Percentiles rank a stretch among this genome's conserved stretches.
These are phyloP conservation scores for Ellobium chinense DNA, from an alignment of 2,888 invertebrate genomes.

Conservation along the genomic window DNA sequence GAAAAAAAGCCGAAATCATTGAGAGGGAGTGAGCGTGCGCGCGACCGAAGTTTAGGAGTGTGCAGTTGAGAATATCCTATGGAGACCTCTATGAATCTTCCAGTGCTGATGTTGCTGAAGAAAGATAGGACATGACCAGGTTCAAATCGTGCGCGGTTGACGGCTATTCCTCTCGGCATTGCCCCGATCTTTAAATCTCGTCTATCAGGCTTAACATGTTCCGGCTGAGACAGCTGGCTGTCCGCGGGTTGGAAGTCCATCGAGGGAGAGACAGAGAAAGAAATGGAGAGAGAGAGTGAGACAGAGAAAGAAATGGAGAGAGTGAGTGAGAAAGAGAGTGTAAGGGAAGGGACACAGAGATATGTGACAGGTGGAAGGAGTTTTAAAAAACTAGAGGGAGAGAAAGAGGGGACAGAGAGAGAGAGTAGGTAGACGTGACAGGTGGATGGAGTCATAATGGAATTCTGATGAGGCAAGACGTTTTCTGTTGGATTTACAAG, in stretches of 20 bases:
- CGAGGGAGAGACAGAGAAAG: slow-evolving; percentile 7
- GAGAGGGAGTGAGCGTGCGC: too few species aligned
- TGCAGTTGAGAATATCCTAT: neutral
- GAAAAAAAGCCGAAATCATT: too few species aligned
- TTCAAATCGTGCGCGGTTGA: neutral
- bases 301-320: neutral
- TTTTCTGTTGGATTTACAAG: too few species aligned
- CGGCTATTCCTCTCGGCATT: neutral
- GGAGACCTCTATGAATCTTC: slow-evolving; percentile 1
- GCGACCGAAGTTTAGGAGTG: too few species aligned
- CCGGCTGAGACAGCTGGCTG: too few species aligned
- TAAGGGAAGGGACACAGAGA: neutral
- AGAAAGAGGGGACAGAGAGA: neutral
- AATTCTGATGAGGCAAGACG: too few species aligned
- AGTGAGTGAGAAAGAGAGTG: neutral
- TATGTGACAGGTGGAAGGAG: too few species aligned
- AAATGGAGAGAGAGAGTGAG: neutral
- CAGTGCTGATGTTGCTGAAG: neutral
- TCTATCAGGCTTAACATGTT: too few species aligned
- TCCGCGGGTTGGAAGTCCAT: neutral
- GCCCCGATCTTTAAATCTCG: too few species aligned
- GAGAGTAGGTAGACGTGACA: neutral
- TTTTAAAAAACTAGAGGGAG: neutral
- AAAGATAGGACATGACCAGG: neutral
- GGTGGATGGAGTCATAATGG: neutral